Evolutionary conservation across 2,888 invertebrate genomes (phyloP).

Genomic region (Parochlus steinenii): DNA sequence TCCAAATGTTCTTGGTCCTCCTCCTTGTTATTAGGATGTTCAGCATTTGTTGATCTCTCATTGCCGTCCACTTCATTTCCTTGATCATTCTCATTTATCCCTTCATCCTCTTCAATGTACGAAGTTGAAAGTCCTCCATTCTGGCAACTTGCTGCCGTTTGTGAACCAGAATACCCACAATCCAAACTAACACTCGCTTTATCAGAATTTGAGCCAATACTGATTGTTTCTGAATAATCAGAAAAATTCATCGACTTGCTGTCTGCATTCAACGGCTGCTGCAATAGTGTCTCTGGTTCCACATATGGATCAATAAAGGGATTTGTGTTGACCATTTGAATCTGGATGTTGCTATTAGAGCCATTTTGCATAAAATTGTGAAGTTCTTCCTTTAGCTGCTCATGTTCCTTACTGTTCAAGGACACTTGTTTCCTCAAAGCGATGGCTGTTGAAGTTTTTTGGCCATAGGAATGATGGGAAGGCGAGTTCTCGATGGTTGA

Average conservation of each 20-base stretch:
- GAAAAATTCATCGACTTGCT: constrained; percentile 18
- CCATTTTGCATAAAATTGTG: not conserved
- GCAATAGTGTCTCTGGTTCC: constrained; percentile 18
- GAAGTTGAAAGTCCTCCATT: constrained; percentile 19
- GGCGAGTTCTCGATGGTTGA: constrained; percentile 46
- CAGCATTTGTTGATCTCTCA: too few relatives aligned
- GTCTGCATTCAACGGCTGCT: not conserved
- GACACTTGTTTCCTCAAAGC: not conserved
- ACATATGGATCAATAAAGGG: constrained; percentile 30
- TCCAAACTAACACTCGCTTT: constrained; percentile 21
- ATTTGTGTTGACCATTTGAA: constrained; percentile 24
- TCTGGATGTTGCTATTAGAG: constrained; percentile 7
- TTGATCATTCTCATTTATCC: constrained; percentile 17
- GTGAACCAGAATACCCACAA: constrained; percentile 13
- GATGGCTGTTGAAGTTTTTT: constrained; percentile 23
- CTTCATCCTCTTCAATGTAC: constrained; percentile 14
- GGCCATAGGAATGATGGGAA: constrained; percentile 20
- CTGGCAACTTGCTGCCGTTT: constrained; percentile 20
- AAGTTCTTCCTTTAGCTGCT: not conserved
- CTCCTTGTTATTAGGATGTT: constrained; percentile 16
- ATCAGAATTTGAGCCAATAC: constrained; percentile 35
- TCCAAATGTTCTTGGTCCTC: constrained; percentile 26
- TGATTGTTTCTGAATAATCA: constrained; percentile 37
- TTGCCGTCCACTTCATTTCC: too few relatives aligned
- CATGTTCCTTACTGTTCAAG: constrained; percentile 5